Evolutionary conservation across 2,888 invertebrate species (phyloP).

Genomic region (Sarcophaga subvicina): DNA sequence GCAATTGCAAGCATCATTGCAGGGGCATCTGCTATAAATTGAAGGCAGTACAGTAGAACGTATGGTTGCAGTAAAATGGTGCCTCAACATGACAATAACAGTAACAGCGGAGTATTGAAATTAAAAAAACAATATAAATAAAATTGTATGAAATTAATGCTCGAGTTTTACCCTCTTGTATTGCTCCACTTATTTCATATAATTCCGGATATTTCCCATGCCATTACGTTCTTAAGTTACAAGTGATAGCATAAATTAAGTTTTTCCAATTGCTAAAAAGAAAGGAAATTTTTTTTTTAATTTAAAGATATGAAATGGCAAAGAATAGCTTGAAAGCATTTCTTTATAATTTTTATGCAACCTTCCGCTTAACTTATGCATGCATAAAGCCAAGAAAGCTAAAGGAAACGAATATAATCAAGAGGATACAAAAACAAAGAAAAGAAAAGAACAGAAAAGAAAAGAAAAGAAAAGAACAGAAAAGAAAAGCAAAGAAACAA

Average conservation of each 20-base stretch:
- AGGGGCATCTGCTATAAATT: too few relatives aligned
- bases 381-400: neutral
- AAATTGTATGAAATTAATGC: too few relatives aligned
- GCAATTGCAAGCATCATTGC: too few relatives aligned
- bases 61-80: too few relatives aligned
- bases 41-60: too few relatives aligned
- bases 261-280: neutral
- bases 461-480: neutral
- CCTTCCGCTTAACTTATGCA: neutral
- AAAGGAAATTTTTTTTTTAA: neutral
- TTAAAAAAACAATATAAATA: too few relatives aligned
- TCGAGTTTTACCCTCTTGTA: too few relatives aligned
- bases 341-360: neutral
- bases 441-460: neutral
- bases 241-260: neutral
- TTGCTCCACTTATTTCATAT: too few relatives aligned
- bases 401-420: constrained; percentile 16
- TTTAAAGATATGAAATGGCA: neutral
- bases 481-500: neutral
- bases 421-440: neutral
- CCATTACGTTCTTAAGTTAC: too few relatives aligned
- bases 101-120: too few relatives aligned
- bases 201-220: too few relatives aligned
- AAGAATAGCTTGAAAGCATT: neutral
- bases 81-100: too few relatives aligned